Conservation (phyloP, 2,888 invertebrate genomes). For the Drosophila meridiana region DNA sequence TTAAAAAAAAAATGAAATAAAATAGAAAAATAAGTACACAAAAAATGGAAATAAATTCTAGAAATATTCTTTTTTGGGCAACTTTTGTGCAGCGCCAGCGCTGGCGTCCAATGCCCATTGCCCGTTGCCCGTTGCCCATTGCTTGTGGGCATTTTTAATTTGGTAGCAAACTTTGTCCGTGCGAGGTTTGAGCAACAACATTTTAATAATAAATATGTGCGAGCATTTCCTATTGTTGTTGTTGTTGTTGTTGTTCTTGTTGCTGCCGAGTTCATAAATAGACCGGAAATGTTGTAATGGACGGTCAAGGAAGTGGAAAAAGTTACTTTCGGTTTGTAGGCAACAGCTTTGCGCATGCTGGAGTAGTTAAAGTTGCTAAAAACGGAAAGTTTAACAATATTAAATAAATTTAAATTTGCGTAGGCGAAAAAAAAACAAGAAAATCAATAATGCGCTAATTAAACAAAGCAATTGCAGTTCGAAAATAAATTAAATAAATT, state of each 20-base stretch:
- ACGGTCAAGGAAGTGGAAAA: conserved; percentile 43
- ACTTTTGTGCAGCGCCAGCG: conserved; percentile 54
- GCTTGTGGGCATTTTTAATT: conserved; percentile 68
- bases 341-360: conserved; percentile 13
- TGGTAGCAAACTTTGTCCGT: conserved; percentile 59
- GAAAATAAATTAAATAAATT: conserved; percentile 16
- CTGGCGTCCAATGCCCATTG: conserved; percentile 16
- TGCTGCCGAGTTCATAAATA: conserved; percentile 47
- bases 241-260: conserved; percentile 14
- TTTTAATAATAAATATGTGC: conserved; percentile 76
- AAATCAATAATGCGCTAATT: not conserved
- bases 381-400: conserved; percentile 18
- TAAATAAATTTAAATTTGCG: conserved; percentile 1
- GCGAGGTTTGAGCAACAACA: conserved; percentile 59
- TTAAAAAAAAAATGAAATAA: not conserved
- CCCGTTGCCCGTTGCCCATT: conserved; percentile 25
- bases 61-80: conserved; percentile 53
- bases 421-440: not conserved
- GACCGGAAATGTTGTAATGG: conserved; percentile 67
- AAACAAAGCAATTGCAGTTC: conserved; percentile 8
- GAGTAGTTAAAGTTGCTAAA: conserved; percentile 17
- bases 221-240: not conserved
- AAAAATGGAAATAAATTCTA: conserved; percentile 40
- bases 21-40: conserved; percentile 7
- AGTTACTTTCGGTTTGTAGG: conserved; percentile 18